phyloP scores from a whole-genome alignment of 2,113 vertebrate species.

The Zingel zingel region DNA sequence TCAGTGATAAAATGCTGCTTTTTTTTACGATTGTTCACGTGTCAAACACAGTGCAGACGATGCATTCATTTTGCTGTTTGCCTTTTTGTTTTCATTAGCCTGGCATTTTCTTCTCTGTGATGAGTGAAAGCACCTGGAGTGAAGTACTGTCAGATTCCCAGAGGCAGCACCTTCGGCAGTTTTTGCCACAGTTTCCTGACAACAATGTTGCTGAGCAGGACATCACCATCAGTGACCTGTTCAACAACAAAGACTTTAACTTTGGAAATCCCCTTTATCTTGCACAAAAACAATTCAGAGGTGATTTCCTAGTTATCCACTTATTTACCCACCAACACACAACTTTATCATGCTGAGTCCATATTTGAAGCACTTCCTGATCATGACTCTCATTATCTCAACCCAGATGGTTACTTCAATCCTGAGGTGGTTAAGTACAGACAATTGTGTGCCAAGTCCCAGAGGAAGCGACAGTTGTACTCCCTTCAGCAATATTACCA shows the following conservation, averaged over 20 bases:
- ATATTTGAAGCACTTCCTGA: not conserved
- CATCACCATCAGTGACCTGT: slow-evolving; percentile 86
- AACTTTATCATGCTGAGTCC: not conserved
- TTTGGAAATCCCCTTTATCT: slow-evolving; percentile 96
- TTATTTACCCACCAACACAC: not conserved
- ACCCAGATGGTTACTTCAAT: slow-evolving; percentile 94
- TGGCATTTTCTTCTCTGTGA: slow-evolving; percentile 95
- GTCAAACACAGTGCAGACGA: not conserved
- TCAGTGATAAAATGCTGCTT: not conserved
- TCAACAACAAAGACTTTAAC: slow-evolving; percentile 90
- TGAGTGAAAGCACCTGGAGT: slow-evolving; percentile 94
- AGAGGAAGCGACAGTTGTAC: slow-evolving; percentile 91
- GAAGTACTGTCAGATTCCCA: slow-evolving; percentile 92
- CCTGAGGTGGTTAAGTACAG: slow-evolving; percentile 98
- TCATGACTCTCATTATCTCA: not conserved
- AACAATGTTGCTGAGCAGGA: slow-evolving; percentile 88
- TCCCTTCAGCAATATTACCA: slow-evolving; percentile 97
- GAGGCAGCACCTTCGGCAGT: slow-evolving; percentile 91
- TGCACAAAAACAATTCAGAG: slow-evolving; percentile 95
- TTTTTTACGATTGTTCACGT: not conserved
- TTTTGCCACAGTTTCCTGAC: slow-evolving; percentile 92
- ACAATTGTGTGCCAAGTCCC: slow-evolving; percentile 93
- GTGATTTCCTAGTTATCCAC: slow-evolving; percentile 68
- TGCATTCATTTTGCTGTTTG: not conserved
- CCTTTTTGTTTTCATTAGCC: slow-evolving; percentile 83